Evolutionary conservation across 2,888 invertebrate species (phyloP), one percentile per base, ranked within the genome.

Genomic region (Ormyrus rosae): DNA sequence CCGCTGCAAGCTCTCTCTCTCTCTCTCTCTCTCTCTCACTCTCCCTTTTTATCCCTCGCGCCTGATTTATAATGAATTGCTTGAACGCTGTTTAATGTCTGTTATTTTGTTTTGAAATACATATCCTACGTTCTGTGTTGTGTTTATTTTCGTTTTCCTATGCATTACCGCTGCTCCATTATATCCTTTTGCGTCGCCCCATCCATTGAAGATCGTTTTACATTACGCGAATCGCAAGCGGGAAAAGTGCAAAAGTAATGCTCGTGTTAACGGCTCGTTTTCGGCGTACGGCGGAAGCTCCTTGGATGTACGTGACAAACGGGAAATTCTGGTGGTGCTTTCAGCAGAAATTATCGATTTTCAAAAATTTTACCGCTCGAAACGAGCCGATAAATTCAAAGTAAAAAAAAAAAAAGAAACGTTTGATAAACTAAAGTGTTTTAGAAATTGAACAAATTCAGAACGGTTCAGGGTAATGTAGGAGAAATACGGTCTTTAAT

Each of bases 61-160:
- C 9, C 34, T 63, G 9, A 5, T 11, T 9, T 61, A 58, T 13
- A 63, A 60, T 34, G 60, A 64, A 34, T 51, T 5, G 68, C 11
- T 48, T 69, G 11, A 68, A 61, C 72, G 51, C 13, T 58, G 46
- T 10, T 34, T 6, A 50, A 61, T 73, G 4, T 53, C 19, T 58
- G 19, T 72, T 72, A 76, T 72, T 81, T 79, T 81, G 64, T 73
- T 76, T 72, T 76, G 75, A 81, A 81, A 81, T 81, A 81, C 56
- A 81, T 76, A 75, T 69, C 71, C 69, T 69, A 48, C 60, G 61
- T 51, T 70, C 50, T 77, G 70, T 74, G 77, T 74, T 81, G 73
- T 78, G 7, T 81, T 81, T 78, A 81, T 81, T 81, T 81, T 81
- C 60, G 71, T 48, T 78, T 84, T 85, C 85, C 86, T 84, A 65